Base-by-base conservation (phyloP, 1,140 invertebrate species). In the Rhynchophorus ferrugineus region DNA sequence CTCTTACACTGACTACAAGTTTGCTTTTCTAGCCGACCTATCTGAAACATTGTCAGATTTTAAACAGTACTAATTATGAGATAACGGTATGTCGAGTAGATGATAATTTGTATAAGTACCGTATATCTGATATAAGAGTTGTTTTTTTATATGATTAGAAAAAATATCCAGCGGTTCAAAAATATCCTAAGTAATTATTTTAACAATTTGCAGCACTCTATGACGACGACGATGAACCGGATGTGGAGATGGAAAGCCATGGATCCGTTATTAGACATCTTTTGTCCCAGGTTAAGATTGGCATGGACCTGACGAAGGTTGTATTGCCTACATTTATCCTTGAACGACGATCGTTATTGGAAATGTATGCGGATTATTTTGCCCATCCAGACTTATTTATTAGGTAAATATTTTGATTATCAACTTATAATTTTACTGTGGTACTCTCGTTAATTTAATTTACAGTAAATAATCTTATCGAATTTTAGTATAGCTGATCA, bases 341-440 rank as follows among this genome's bases (percentile, higher is more conserved):
- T 59, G 95, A 98, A 67, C 81, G 92, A 60, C 78, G 95, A 54
- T 98, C 95, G 1, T 78, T 98, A 29, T 74, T 98, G 33, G 95
- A 98, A 74, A 98, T 97, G 89, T 94, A 98, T 68, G 90, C 93
- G 11, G 94, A 98, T 76, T 98, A 95, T 68, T 98, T 98, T 76
- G 92, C 94, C 17, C 95, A 98, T 79, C 91, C 93, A 1, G 91
- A 98, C 73, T 80, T 97, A 61, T 93, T 99, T 72, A 79, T 95
- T 50, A 89, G 84, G 94, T 96, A 76, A 52, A 36, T 41, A 20
- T 21, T 22, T 9, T 24, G 0, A 43, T 38, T 14, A 20, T 2
- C 11, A 0, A 17, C n/a, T 2, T 20, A 18, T 39, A 17, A 5
- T 39, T 21, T 11, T 21, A 46, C 18, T 1, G 39, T n/a, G n/a